Base-by-base conservation (phyloP, 1,140 invertebrate genomes). In the Drosophila obscura region DNA sequence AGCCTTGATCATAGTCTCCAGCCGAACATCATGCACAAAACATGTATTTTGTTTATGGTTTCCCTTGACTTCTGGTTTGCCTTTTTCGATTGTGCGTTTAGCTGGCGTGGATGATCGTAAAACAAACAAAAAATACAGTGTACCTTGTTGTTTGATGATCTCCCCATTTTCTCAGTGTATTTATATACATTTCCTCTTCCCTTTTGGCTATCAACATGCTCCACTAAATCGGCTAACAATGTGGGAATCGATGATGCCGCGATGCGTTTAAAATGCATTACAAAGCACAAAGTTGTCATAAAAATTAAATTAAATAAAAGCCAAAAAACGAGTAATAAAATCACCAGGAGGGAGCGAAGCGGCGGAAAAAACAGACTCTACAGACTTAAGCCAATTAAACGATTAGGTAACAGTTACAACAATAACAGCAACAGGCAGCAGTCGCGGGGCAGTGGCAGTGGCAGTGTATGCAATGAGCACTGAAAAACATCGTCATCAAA, bases 361-460 rank as follows among this genome's bases (percentile, higher is more conserved):
- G 9, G 4, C 1, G 11, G 11, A 7, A 39, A 46, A 56, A 53
- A 77, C 28, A 19, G 57, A 43, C 64, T 77, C 49, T 80, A 80
- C 79, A 58, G 68, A 71, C 83, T 88, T 83, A 88, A 88, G 80
- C 83, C 83, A 88, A 88, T 88, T 89, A 88, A 88, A 88, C 76
- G 83, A 88, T 88, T 88, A 88, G 83, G 83, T 88, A 88, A 88
- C 83, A 88, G 80, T 85, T 85, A 85, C 66, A 85, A 61, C 65
- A 75, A 78, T 61, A 75, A 65, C 46, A 24, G 22, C 35, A 39
- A 11, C 35, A 39, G 11, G 35, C 11, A 39, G 35, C 35, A 49
- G 31, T n/a, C 7, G 6, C 65, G 57, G 39, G 43, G 43, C 45
- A 46, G 65, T 56, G 43, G 43, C 45, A 46, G 65, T 56, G 77